Conservation (phyloP, 2,797 vertebrate species). For the Chaetodon trifasciatus region DNA sequence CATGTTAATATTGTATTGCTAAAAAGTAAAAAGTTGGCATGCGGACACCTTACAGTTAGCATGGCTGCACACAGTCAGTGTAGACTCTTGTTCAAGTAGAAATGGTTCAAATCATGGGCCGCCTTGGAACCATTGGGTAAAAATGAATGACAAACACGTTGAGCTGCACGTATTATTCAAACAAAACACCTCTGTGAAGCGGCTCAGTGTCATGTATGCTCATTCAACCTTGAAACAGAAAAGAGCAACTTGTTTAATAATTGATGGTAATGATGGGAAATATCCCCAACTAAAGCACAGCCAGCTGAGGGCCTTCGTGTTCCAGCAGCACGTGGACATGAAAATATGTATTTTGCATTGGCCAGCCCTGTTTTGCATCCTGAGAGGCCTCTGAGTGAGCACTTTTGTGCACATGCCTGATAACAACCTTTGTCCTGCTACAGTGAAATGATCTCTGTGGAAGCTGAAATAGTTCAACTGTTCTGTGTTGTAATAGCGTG, state of each 20-base stretch:
- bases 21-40: background rate
- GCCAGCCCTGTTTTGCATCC: slow-evolving; percentile 69
- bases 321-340: slow-evolving; percentile 38
- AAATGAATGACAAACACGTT: background rate
- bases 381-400: background rate
- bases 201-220: background rate
- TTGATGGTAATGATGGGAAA: slow-evolving; percentile 25
- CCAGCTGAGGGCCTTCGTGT: slow-evolving; percentile 8
- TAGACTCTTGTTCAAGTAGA: background rate
- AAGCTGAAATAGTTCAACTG: background rate
- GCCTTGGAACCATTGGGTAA: background rate
- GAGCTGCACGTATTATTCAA: background rate
- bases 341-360: slow-evolving; percentile 69
- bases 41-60: background rate
- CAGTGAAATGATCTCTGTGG: background rate
- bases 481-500: background rate
- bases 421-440: background rate
- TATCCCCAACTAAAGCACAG: background rate
- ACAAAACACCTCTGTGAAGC: background rate
- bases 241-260: slow-evolving; percentile 18
- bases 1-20: background rate
- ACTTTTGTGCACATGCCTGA: background rate
- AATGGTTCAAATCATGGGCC: background rate
- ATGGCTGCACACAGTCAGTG: background rate
- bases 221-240: background rate